These are phyloP conservation scores for Mesoligia furuncula DNA, from an alignment of 2,888 invertebrate genomes.

Conservation along the genomic window DNA sequence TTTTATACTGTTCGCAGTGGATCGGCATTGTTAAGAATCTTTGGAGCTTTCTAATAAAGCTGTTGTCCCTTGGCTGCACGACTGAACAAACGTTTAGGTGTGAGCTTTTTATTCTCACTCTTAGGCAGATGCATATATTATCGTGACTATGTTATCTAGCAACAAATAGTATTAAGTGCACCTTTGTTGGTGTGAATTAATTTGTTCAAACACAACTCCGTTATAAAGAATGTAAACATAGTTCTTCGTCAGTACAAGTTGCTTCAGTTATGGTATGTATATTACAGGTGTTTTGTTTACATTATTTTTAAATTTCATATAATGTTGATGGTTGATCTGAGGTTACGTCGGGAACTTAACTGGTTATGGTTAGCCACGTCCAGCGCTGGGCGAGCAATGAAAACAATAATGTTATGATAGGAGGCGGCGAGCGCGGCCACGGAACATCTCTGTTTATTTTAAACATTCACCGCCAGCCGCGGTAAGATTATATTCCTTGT, in stretches of 20 bases:
- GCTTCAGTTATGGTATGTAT: conserved; percentile 53
- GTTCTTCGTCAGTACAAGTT: conserved; percentile 38
- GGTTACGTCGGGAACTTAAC: conserved; percentile 51
- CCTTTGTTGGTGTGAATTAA: conserved; percentile 54
- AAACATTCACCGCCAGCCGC: conserved; percentile 80
- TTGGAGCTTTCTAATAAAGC: conserved; percentile 34
- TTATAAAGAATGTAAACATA: conserved; percentile 52
- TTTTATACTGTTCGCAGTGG: conserved; percentile 40
- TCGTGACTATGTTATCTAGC: conserved; percentile 49
- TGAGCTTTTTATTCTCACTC: conserved; percentile 39
- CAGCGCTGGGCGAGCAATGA: conserved; percentile 77
- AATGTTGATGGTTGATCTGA: conserved; percentile 40
- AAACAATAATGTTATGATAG: conserved; percentile 89
- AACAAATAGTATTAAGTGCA: conserved; percentile 49
- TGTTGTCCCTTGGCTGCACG: conserved; percentile 32
- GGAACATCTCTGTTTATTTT: conserved; percentile 83
- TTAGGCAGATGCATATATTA: conserved; percentile 50
- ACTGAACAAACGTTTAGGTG: conserved; percentile 32
- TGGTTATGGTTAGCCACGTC: conserved; percentile 62
- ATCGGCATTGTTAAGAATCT: conserved; percentile 33
- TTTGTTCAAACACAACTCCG: conserved; percentile 57
- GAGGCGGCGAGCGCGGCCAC: conserved; percentile 71
- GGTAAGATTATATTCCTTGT: conserved; percentile 81
- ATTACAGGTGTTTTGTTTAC: conserved; percentile 55
- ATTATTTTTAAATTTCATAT: conserved; percentile 55